phyloP scores from a whole-genome alignment of 1,140 invertebrate species.

The Zaprionus lachaisei region DNA sequence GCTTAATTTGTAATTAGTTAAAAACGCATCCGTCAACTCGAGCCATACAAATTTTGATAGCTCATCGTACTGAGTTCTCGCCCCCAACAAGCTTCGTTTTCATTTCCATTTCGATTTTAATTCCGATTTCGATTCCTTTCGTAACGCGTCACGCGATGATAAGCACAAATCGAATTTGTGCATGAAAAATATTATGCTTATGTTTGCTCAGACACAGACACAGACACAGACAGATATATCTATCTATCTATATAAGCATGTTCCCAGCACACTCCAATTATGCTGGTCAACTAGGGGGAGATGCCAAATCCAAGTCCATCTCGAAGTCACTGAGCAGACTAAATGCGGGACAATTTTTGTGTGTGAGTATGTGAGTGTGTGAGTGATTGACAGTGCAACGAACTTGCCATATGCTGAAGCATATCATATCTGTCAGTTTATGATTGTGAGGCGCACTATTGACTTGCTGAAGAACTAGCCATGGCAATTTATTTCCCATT shows the following conservation, averaged over 20 bases:
- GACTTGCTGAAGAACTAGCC: neutral
- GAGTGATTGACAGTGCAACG: constrained; percentile 15
- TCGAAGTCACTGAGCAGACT: constrained; percentile 17
- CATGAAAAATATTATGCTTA: constrained; percentile 64
- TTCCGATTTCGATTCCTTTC: constrained; percentile 10
- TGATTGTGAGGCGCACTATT: too few species aligned
- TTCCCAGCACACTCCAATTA: constrained; percentile 17
- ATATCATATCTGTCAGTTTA: constrained; percentile 3
- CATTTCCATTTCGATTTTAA: neutral
- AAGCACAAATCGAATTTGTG: constrained; percentile 77
- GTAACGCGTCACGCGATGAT: constrained; percentile 70
- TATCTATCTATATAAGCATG: neutral
- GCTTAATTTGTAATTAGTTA: constrained; percentile 54
- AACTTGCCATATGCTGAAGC: neutral
- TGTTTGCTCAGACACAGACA: constrained; percentile 20
- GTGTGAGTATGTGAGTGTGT: too few species aligned
- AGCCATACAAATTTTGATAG: constrained; percentile 51
- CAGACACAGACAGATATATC: neutral
- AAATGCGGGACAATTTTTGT: constrained; percentile 37
- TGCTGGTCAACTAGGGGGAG: constrained; percentile 47
- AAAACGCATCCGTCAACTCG: constrained; percentile 55
- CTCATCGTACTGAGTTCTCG: constrained; percentile 19
- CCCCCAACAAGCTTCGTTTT: constrained; percentile 6
- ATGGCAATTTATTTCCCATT: neutral
- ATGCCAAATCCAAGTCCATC: constrained; percentile 29